Evolutionary conservation across 2,888 invertebrate species (phyloP).

Genomic region (Chouioia cunea): DNA sequence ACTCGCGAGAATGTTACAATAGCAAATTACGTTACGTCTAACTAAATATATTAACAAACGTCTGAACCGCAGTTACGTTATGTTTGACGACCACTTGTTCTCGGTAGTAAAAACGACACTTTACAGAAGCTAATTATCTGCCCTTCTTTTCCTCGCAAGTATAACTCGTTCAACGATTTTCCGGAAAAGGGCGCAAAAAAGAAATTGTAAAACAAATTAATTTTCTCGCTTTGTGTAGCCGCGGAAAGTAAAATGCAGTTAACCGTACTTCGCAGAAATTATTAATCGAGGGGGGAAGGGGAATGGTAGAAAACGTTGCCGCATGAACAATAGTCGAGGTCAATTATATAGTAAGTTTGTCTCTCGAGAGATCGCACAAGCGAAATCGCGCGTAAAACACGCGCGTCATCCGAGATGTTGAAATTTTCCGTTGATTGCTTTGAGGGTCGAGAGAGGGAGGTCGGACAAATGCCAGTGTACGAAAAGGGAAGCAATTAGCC

Average conservation of each 20-base stretch:
- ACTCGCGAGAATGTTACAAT: background rate
- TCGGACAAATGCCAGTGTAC: too few relatives aligned
- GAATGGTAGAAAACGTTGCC: too few relatives aligned
- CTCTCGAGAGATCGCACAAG: background rate
- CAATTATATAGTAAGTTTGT: conserved; percentile 16
- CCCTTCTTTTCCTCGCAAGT: background rate
- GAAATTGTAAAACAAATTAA: conserved; percentile 12
- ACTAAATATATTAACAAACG: background rate
- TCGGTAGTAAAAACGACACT: background rate
- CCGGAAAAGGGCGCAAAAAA: background rate
- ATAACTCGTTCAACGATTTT: conserved; percentile 21
- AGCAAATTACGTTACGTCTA: background rate
- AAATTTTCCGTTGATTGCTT: conserved; percentile 39
- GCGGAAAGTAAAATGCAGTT: conserved; percentile 9
- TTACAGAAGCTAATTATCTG: conserved; percentile 21
- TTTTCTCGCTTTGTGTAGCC: conserved; percentile 6
- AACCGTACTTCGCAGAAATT: conserved; percentile 19
- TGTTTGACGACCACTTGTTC: too few relatives aligned
- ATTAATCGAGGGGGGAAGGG: conserved; percentile 20
- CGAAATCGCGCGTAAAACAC: conserved; percentile 26
- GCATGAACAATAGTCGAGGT: background rate
- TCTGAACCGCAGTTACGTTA: too few relatives aligned
- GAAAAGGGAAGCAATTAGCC: conserved; percentile 32
- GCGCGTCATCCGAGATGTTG: background rate
- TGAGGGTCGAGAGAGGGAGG: background rate